Evolutionary conservation across 2,888 invertebrate genomes (phyloP).

Genomic region (Drosophila meridiana): DNA sequence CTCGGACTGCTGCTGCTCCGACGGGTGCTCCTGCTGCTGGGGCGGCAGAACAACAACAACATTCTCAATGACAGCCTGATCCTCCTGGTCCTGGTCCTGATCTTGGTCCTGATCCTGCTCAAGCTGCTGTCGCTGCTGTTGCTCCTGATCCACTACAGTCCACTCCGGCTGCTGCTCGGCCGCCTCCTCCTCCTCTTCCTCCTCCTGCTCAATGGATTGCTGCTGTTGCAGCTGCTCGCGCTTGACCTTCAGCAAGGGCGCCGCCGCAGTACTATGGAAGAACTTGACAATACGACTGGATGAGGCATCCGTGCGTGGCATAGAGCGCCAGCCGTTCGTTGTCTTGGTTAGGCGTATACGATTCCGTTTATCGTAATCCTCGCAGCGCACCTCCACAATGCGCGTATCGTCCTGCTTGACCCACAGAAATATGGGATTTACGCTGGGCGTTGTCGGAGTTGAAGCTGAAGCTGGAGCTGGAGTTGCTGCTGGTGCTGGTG

Average conservation of each 20-base stretch:
- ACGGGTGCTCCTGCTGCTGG: slow-evolving; percentile 24
- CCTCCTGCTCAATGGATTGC: slow-evolving; percentile 36
- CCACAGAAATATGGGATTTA: slow-evolving; percentile 93
- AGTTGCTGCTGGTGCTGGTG: neutral
- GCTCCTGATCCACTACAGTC: slow-evolving; percentile 23
- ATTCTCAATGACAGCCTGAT: slow-evolving; percentile 53
- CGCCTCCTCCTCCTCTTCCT: slow-evolving; percentile 11
- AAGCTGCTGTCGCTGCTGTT: slow-evolving; percentile 11
- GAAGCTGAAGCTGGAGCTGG: neutral
- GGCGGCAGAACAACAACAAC: slow-evolving; percentile 58
- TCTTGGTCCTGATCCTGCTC: slow-evolving; percentile 19
- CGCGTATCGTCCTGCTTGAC: slow-evolving; percentile 92
- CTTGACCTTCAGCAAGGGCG: slow-evolving; percentile 84
- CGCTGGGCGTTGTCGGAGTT: slow-evolving; percentile 59
- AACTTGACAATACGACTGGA: slow-evolving; percentile 82
- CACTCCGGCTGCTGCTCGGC: slow-evolving; percentile 19
- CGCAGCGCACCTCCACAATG: slow-evolving; percentile 93
- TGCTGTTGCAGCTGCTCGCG: slow-evolving; percentile 70
- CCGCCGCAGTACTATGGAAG: slow-evolving; percentile 77
- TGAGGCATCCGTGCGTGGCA: slow-evolving; percentile 89
- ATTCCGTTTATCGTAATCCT: slow-evolving; percentile 94
- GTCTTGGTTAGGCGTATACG: slow-evolving; percentile 93
- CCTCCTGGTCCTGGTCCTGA: slow-evolving; percentile 10
- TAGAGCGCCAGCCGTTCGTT: slow-evolving; percentile 92
- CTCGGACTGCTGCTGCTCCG: slow-evolving; percentile 15